Evolutionary conservation across 2,113 vertebrate species (phyloP).

Genomic region (Lanius ludovicianus): DNA sequence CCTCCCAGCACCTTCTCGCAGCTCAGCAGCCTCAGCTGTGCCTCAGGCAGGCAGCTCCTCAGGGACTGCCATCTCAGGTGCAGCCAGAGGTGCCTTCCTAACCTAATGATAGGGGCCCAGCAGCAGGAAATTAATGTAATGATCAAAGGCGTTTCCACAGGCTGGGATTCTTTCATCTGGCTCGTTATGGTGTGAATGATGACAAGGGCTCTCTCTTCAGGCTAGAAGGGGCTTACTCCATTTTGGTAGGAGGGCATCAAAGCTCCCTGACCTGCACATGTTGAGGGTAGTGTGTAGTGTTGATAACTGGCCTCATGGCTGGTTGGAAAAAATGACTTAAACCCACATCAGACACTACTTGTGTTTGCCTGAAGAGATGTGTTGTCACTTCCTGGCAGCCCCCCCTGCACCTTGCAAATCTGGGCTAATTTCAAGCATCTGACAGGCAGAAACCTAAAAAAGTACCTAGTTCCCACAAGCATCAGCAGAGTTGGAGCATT

Average conservation of each 20-base stretch:
- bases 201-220: not conserved
- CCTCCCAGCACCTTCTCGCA: not conserved
- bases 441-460: not conserved
- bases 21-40: not conserved
- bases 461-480: not conserved
- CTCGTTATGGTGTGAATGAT: rapidly evolving
- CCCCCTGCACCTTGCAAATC: rapidly evolving
- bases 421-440: not conserved
- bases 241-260: not conserved
- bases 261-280: not conserved
- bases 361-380: not conserved
- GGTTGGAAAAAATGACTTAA: not conserved
- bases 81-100: too few species aligned
- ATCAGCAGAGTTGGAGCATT: not conserved
- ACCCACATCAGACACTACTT: not conserved
- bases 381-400: not conserved
- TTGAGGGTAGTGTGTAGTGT: not conserved
- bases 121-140: not conserved
- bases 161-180: not conserved
- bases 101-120: not conserved
- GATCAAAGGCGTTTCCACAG: not conserved
- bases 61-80: not conserved
- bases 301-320: not conserved
- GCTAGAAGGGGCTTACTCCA: not conserved
- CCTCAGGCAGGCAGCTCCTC: not conserved